phyloP scores from a whole-genome alignment of 2,888 invertebrate genomes.

The Slavum lentiscoides region DNA sequence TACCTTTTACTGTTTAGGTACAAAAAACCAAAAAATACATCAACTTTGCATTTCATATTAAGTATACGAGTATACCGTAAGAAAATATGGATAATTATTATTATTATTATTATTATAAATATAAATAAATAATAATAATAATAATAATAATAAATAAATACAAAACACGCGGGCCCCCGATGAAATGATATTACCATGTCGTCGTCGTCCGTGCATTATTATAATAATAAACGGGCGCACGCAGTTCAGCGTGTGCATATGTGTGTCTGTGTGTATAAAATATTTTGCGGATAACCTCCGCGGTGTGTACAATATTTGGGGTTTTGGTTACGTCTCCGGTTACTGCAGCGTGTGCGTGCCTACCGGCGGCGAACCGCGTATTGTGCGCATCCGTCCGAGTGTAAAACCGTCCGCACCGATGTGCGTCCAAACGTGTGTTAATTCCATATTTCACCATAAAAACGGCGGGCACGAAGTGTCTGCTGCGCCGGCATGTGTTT shows the following conservation, averaged over 20 bases:
- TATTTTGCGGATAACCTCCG: constrained; percentile 49
- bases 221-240: background rate
- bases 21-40: no score
- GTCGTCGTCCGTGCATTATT: background rate
- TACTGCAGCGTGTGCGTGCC: constrained; percentile 18
- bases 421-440: constrained; percentile 36
- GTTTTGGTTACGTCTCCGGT: constrained; percentile 50
- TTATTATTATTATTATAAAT: no score
- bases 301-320: background rate
- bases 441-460: constrained; percentile 17
- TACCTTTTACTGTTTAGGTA: no score
- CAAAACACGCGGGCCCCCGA: constrained; percentile 4
- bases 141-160: no score
- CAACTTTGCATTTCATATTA: no score
- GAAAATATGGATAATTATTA: no score
- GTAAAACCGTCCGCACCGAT: constrained; percentile 31
- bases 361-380: background rate
- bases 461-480: background rate
- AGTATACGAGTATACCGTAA: no score
- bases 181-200: constrained; percentile 29
- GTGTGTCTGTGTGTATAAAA: constrained; percentile 27
- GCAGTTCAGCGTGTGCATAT: background rate
- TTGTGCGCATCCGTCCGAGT: constrained; percentile 42
- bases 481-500: constrained; percentile 11
- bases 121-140: no score